Evolutionary conservation across 1,140 invertebrate genomes (phyloP), one percentile per base, ranked within the genome.

Genomic region (Aphaenogaster rudis): DNA sequence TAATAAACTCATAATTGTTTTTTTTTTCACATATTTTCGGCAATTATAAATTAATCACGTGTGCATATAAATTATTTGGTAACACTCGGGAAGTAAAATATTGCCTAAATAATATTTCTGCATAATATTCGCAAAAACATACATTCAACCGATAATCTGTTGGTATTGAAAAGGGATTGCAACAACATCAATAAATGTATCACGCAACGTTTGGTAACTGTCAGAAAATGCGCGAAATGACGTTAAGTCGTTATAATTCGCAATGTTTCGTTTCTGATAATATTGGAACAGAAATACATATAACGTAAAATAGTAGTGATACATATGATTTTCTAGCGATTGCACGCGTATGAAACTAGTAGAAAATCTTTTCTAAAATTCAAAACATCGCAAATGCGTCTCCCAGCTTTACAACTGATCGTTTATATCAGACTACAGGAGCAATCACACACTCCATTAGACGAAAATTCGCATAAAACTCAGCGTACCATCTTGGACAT

Each of bases 371-470:
- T 9, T 1, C 42, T 50, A 39, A 63, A 59, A 76, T 76, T 50
- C 17, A 48, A 74, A 63, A 61, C 7, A 74, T 48, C 28, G 42
- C n/a, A 50, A 76, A 45, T 74, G 5, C 15, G 76, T 42, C 54
- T 48, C 17, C 17, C 48, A 28, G 8, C 15, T 45, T 13, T 82
- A 59, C 54, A 39, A 21, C 42, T 74, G 42, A 48, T 13, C 54
- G 13, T 84, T 84, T 84, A 84, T 61, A 84, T 74, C 69, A 36
- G 42, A 61, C 67, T 64, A 17, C 28, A 45, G 21, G 54, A 84
- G 69, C 69, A 84, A 86, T 79, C 82, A 79, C 82, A 79, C 82
- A 86, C 76, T 79, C 74, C 74, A 86, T 86, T 86, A 86, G 48
- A 28, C 3, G 17, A 86, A 86, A 79, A 86, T 86, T 86, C 82